A percentile compares a stretch with the other conserved stretches of the same genome.
These are phyloP conservation scores for Solenopsis fugax DNA, from an alignment of 1,140 invertebrate genomes.

Conservation along the genomic window DNA sequence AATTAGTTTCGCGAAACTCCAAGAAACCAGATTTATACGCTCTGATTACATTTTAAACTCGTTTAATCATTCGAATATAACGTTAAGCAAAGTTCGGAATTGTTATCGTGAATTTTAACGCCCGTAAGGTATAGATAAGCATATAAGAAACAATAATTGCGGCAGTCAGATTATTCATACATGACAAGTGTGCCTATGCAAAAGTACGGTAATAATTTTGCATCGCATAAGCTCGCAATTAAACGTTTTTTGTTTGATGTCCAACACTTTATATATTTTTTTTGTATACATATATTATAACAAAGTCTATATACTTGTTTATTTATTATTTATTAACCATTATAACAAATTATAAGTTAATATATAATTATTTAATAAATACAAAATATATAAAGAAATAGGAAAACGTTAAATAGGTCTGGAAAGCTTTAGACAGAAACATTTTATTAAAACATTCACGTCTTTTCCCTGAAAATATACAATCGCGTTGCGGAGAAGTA, in stretches of 20 bases:
- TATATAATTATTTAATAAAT: background rate
- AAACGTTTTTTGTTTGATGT: background rate
- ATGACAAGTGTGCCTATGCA: background rate
- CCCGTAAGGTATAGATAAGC: background rate
- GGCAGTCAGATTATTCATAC: background rate
- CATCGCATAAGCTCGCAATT: background rate
- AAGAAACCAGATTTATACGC: conserved; percentile 7
- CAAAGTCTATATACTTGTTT: background rate
- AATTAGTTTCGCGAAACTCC: background rate
- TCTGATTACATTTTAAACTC: conserved; percentile 10
- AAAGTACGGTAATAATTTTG: background rate
- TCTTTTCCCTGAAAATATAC: background rate
- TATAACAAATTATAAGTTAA: background rate
- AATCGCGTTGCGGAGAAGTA: background rate
- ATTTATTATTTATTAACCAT: background rate
- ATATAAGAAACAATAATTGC: background rate
- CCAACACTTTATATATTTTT: background rate
- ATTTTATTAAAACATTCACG: background rate
- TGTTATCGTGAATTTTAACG: background rate
- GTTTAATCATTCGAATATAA: background rate
- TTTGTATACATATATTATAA: background rate
- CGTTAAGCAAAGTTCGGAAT: background rate
- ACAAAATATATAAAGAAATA: background rate
- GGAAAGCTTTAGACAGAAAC: background rate
- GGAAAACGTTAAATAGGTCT: background rate